Evolutionary conservation across 2,797 vertebrate genomes (phyloP), one percentile per base, ranked within the genome.

Genomic region (Pseudochaenichthys georgianus): DNA sequence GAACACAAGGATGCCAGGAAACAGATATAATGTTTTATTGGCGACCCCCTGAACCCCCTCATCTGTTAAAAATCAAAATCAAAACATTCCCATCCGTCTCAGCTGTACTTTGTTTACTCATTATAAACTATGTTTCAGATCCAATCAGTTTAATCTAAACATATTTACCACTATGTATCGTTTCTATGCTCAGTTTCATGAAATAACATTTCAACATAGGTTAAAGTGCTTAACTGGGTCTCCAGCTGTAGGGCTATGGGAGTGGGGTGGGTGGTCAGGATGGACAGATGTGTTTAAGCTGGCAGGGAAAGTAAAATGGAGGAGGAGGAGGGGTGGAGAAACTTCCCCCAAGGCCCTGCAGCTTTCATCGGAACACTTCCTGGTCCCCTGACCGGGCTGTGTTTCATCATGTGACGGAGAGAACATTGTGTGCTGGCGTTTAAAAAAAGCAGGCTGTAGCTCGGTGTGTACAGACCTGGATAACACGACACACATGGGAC

Each of bases 261-360:
- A 72, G 75, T 34, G 59, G 74, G 69, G 70, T 38, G 52, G 50
- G 77, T 64, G 79, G 78, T 81, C 83, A 80, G 85, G 28, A 59
- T 48, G 16, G 81, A 88, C 90, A 92, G 87, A 93, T 92, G 91
- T 94, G 88, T 92, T 90, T 90, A 80, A 92, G 83, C 87, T 94
- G 89, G 90, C 89, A 89, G 74, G 55, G 66, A 88, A 82, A 83
- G 82, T 65, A 61, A 84, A 76, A 83, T 50, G 63, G 66, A 81
- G 84, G 81, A 75, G 82, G 72, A 74, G 74, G 73, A n/a, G 73
- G 73, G 62, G 77, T 55, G 77, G 70, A 70, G 76, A 70, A 64
- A 78, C 64, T 64, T 73, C 48, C 70, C 78, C 75, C 43, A 71
- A 77, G 66, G 81, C 75, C 65, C 72, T 60, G 64, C 80, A 77